Base-by-base conservation (phyloP, 2,797 vertebrate genomes). In the Margarornis squamiger region DNA sequence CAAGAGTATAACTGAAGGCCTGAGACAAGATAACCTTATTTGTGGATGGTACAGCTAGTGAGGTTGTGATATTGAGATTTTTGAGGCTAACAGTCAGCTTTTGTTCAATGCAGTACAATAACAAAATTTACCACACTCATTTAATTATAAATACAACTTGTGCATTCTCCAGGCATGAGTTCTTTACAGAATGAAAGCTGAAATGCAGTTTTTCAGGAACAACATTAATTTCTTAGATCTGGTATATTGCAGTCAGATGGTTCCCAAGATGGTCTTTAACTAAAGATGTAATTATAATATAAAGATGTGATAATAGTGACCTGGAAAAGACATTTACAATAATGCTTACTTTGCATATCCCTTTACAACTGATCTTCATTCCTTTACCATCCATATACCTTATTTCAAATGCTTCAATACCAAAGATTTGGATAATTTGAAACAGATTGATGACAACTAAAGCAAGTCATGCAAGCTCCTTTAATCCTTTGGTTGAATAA, bases 201-300 rank as follows among this genome's bases (percentile, higher is more conserved):
- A 79, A 91, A 75, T 79, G 16, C n/a, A 67, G 6, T 39, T 94
- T 89, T 95, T 81, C 29, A 54, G 32, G 68, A 89, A 81, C 13
- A n/a, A 39, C 9, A 21, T 58, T 90, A 36, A 65, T 94, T 91
- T 87, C 46, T 79, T 68, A 48, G 66, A 71, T 54, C 26, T 39
- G 12, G 6, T 51, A 45, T 2, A 2, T 87, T 92, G 71, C 51
- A 66, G 43, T 73, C 1, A 9, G n/a, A 51, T 79, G 46, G 27
- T 51, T 87, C 82, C 39, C 15, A 70, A 76, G 71, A 59, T 34
- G 9, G 20, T 76, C 30, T 79, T 75, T 66, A 87, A 41, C 39
- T 55, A 12, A 75, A 87, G 22, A 48, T 82, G 23, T 79, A 61
- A 92, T 82, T 75, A 39, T 24, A 24, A 6, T 48, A 61, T 54